Evolutionary conservation across 2,888 invertebrate genomes (phyloP), one percentile per base, ranked within the genome.

Genomic region (Melanotus villosus): DNA sequence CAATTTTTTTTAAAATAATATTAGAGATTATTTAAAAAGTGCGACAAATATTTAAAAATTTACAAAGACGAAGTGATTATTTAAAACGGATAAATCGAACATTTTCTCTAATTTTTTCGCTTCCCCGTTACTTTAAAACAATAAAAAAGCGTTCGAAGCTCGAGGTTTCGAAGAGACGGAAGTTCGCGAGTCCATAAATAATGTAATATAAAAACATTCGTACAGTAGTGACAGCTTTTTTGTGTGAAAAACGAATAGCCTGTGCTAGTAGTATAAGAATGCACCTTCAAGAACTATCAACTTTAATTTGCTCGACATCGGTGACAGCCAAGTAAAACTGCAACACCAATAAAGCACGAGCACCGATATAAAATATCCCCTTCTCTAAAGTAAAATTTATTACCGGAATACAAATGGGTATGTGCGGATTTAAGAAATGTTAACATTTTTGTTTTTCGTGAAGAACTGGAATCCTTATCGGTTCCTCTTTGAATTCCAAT

Each of bases 241-340:
- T 21, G 18, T 23, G 23, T 23, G 47, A 7, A 47, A 47, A 3
- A 23, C 23, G 12, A 23, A 19, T 2, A 16, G 45, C 4, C 10
- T 45, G 21, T 18, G 41, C 14, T 14, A 21, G n/a, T 12, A 9
- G n/a, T 19, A 9, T 16, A 21, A 45, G 45, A 14, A 45, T 45
- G 21, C 23, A 47, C 47, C 47, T 47, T 47, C 47, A 26, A 47
- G 59, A 34, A 60, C 21, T 56, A 32, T 45, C 45, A 23, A 41
- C 36, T 63, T 47, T 56, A 65, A 58, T 58, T 58, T 65, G 5
- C 38, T 50, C 45, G 58, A 56, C 58, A 38, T 50, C 43, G 57
- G 47, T 56, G 45, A 62, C 56, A 56, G 54, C 23, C 34, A 19
- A 23, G 47, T 19, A 67, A 45, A 67, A 67, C 47, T 66, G 67